Evolutionary conservation across 2,113 vertebrate genomes (phyloP), one percentile per base, ranked within the genome.

Genomic region (Chinchilla lanigera): DNA sequence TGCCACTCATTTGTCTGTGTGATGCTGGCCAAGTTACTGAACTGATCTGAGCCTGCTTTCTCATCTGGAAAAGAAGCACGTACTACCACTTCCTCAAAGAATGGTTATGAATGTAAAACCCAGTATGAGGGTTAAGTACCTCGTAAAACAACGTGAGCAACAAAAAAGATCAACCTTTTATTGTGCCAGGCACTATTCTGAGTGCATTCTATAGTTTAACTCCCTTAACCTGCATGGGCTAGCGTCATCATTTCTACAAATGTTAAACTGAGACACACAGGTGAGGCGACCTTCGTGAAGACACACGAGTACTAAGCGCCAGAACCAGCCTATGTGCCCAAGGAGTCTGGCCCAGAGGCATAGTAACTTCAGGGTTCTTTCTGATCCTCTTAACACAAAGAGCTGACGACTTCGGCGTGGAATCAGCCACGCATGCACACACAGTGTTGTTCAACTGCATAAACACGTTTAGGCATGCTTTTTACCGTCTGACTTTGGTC

Each of bases 121-220:
- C 61, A 82, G 56, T 11, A 14, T 75, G 69, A 73, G 38, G 61
- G 65, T 61, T 58, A 84, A 90, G 44, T 33, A 75, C 41, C 50
- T 38, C 71, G 52, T 41, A 52, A 93, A 90, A 87, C 47, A 92
- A 52, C 16, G 58, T 22, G 82, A 93, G n/a, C 56, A 86, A 92
- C 75, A 47, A 61, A 92, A 89, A 95, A 54, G 58, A 87, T 58
- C 78, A 38, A 47, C 28, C 10, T 47, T 90, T 65, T 5, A 2
- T 71, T 41, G n/a, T 30, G 87, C 28, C 58, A 67, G 20, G n/a
- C 24, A 86, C 77, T 44, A 2, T 60, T 80, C 85, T 38, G 20
- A 88, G 10, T 56, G 47, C 4, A 4, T 44, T 11, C 13, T 14
- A 52, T n/a, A 47, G 82, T 83, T 88, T 60, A 50, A 91, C 14